phyloP scores from a whole-genome alignment of 2,113 vertebrate genomes.

The Nycticorax nycticorax region DNA sequence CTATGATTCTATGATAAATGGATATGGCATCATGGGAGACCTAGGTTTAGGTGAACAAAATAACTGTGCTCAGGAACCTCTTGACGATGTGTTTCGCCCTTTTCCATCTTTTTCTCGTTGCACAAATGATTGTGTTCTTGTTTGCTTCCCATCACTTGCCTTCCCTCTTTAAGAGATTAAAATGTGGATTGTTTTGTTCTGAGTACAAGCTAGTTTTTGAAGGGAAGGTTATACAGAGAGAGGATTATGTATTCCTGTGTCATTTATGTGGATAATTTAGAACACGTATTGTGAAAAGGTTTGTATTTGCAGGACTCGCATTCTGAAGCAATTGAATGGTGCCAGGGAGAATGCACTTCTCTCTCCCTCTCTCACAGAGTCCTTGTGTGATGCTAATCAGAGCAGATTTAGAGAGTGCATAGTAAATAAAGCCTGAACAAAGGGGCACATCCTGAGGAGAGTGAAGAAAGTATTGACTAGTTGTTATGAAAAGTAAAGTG shows the following conservation, averaged over 20 bases:
- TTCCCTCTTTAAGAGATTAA: background rate
- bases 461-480: conserved; percentile 17
- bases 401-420: conserved; percentile 2
- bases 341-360: background rate
- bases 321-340: background rate
- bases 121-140: background rate
- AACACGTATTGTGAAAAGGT: background rate
- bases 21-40: background rate
- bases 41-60: background rate
- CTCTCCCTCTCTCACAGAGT: background rate
- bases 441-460: background rate
- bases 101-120: background rate
- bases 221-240: background rate
- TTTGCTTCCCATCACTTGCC: background rate
- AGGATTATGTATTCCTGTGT: background rate
- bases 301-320: background rate
- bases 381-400: conserved; percentile 44
- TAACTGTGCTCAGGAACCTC: background rate
- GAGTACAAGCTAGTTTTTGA: background rate
- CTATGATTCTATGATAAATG: too few species aligned
- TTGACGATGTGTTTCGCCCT: background rate
- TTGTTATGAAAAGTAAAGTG: background rate
- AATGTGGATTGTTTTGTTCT: background rate
- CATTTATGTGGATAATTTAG: background rate
- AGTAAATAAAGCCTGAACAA: conserved; percentile 42